A percentile compares a stretch with the other conserved stretches of the same genome.
phyloP scores from a whole-genome alignment of 2,797 vertebrate genomes.

The Macropus fuliginosus region DNA sequence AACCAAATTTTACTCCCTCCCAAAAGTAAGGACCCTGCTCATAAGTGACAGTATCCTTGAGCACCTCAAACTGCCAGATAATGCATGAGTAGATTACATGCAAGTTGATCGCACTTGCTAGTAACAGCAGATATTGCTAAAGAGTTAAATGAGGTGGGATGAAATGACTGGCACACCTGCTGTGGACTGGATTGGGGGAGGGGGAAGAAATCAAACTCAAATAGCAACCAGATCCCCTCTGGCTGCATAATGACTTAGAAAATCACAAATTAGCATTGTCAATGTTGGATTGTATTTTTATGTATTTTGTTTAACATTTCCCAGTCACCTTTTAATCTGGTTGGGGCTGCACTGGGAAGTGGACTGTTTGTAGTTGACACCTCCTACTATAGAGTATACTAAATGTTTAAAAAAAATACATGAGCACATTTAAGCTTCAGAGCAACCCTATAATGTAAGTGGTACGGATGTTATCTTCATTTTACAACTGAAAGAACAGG shows the following conservation, averaged over 20 bases:
- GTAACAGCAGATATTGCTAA: background rate
- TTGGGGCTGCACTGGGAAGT: background rate
- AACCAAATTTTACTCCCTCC: background rate
- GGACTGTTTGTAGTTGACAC: background rate
- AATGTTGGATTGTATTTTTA: too few species aligned
- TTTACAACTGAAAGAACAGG: background rate
- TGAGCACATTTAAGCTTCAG: background rate
- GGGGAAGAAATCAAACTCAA: background rate
- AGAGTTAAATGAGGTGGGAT: background rate
- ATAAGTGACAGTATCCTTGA: background rate
- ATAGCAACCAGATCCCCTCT: background rate
- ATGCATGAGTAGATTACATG: background rate
- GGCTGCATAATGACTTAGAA: background rate
- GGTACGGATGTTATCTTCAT: background rate
- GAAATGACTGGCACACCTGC: background rate
- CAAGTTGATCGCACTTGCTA: background rate
- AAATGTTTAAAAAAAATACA: background rate
- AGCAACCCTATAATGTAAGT: background rate
- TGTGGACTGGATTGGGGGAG: too few species aligned
- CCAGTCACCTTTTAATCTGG: too few species aligned
- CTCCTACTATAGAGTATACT: too few species aligned
- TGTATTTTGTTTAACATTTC: background rate
- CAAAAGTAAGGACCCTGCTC: background rate
- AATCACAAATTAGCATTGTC: background rate
- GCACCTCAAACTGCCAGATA: background rate